Base-by-base conservation (phyloP, 37 sponge, comb jelly and placozoan genomes). In the Ianthella basta region DNA sequence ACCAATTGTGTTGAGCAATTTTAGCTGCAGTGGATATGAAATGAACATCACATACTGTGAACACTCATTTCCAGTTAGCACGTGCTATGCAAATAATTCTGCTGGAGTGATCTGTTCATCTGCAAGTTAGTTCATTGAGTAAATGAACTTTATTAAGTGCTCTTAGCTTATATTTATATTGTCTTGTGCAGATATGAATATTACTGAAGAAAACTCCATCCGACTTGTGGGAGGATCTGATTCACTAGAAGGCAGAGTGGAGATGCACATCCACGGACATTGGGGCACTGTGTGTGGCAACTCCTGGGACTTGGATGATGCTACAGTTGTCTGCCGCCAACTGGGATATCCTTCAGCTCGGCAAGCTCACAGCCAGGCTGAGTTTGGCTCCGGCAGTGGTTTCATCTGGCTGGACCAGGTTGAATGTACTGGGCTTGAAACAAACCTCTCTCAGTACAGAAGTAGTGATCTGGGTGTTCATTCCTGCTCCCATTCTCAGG, bases 241-340 rank as follows among this genome's bases (percentile, higher is more conserved):
- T 44, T 44, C 50, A 44, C 8, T 44, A 44, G 50, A 44, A 44
- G 77, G 77, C n/a, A n/a, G 77, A n/a, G 77, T 73, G 33, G 77
- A 73, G 37, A 34, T 73, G 4, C 2, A 73, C 40, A 30, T 23
- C n/a, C n/a, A 38, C 4, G 77, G 77, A 30, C 77, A 39, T 24
- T 73, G 77, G 77, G 77, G 77, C n/a, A 73, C 77, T n/a, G 77
- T 73, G 6, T 73, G 77, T 73, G 77, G 30, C n/a, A 30, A 73
- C n/a, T 6, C 6, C 40, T 73, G 77, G 77, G 37, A 73, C 37
- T 13, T 73, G 6, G 40, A 29, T 39, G 77, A 73, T 73, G 77
- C 77, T 34, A 29, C n/a, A 34, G 77, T 73, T 2, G 77, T 73
- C 3, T 73, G 77, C 29, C 77, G 35, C n/a, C 77, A 73, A 38